Evolutionary conservation across 2,113 vertebrate genomes (phyloP).

Genomic region (Zootoca vivipara): DNA sequence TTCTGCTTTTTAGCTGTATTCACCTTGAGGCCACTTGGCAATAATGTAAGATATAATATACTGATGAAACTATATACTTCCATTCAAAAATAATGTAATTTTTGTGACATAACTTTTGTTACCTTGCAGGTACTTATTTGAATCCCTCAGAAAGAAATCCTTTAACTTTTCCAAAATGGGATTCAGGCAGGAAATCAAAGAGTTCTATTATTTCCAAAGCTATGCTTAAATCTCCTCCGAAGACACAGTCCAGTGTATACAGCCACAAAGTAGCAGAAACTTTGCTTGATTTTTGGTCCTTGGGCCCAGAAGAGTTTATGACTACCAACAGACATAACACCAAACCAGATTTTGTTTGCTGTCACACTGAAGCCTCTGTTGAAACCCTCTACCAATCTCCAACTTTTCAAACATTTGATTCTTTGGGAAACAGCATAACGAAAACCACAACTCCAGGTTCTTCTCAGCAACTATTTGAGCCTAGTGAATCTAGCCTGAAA

Average conservation of each 20-base stretch:
- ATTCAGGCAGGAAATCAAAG: slow-evolving; percentile 57
- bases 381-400: slow-evolving; percentile 51
- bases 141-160: slow-evolving; percentile 50
- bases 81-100: not conserved
- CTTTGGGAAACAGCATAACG: not conserved
- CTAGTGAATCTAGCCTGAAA: not conserved
- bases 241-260: slow-evolving; percentile 25
- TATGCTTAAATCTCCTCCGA: slow-evolving; percentile 34
- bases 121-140: slow-evolving; percentile 64
- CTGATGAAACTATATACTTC: not conserved
- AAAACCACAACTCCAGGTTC: not conserved
- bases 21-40: not conserved
- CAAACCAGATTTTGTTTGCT: slow-evolving; percentile 19
- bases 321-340: slow-evolving; percentile 19
- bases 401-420: slow-evolving; percentile 22
- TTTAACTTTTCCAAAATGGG: slow-evolving; percentile 36
- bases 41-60: not conserved
- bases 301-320: slow-evolving; percentile 30
- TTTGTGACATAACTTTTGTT: slow-evolving; percentile 38
- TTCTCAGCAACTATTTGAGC: not conserved
- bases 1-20: not conserved
- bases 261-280: slow-evolving; percentile 1
- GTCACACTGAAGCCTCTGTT: slow-evolving; percentile 23
- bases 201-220: slow-evolving; percentile 25
- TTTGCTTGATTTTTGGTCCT: slow-evolving; percentile 9